These are phyloP conservation scores for Drosophila cognata DNA, from an alignment of 2,888 invertebrate species.

Conservation along the genomic window DNA sequence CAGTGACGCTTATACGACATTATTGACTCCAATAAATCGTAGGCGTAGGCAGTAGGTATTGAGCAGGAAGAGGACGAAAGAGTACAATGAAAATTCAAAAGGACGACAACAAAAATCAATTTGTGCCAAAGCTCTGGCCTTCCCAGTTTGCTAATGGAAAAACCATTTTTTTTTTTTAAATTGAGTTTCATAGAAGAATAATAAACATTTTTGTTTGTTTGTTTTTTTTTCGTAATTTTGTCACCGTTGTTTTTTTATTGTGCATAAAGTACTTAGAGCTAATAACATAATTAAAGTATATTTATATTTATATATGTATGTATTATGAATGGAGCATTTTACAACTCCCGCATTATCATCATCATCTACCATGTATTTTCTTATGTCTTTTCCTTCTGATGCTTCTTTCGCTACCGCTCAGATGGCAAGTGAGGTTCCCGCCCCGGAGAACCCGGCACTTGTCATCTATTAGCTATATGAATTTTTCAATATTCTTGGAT, in stretches of 20 bases:
- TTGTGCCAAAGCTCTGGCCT: slow-evolving; percentile 4
- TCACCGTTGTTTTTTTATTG: slow-evolving; percentile 85
- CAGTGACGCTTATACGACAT: slow-evolving; percentile 20
- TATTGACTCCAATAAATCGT: slow-evolving; percentile 38
- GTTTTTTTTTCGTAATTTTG: slow-evolving; percentile 83
- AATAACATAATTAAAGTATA: slow-evolving; percentile 81
- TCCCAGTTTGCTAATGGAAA: slow-evolving; percentile 29
- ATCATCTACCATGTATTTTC: slow-evolving; percentile 39
- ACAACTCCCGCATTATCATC: slow-evolving; percentile 65
- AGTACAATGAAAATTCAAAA: slow-evolving; percentile 11
- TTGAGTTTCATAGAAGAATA: neutral
- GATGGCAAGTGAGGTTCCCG: slow-evolving; percentile 67
- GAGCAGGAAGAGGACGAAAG: slow-evolving; percentile 2
- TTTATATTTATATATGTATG: slow-evolving; percentile 65
- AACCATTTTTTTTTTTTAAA: neutral
- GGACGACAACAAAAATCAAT: slow-evolving; percentile 35
- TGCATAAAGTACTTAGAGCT: slow-evolving; percentile 83
- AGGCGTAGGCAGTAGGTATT: slow-evolving; percentile 1
- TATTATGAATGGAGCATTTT: slow-evolving; percentile 72
- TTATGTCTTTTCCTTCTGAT: slow-evolving; percentile 30
- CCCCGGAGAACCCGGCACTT: slow-evolving; percentile 62
- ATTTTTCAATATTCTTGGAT: slow-evolving; percentile 49
- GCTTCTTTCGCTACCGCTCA: slow-evolving; percentile 56
- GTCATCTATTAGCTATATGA: slow-evolving; percentile 72
- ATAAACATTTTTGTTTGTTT: slow-evolving; percentile 16